Evolutionary conservation across 2,797 vertebrate species (phyloP).

Genomic region (Hippopotamyrus pictus): DNA sequence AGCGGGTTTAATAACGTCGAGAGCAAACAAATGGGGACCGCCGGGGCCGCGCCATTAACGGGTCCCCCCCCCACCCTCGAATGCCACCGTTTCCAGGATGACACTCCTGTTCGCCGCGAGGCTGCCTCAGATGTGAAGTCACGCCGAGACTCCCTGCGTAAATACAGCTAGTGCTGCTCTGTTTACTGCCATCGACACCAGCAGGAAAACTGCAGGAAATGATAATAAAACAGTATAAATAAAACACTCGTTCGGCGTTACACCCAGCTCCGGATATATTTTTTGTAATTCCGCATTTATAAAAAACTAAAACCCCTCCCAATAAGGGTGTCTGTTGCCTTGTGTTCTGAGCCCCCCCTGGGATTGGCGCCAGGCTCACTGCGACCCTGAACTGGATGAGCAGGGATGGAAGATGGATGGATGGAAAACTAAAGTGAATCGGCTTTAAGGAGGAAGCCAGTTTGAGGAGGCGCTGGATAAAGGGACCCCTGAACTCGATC

Average conservation of each 20-base stretch:
- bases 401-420: not conserved
- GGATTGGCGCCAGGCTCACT: not conserved
- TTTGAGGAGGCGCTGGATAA: not conserved
- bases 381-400: not conserved
- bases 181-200: constrained; percentile 37
- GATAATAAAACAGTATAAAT: not conserved
- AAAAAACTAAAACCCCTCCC: not conserved
- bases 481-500: not conserved
- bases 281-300: constrained; percentile 17
- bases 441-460: not conserved
- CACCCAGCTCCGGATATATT: constrained; percentile 29
- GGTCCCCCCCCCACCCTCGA: constrained; percentile 31
- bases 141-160: constrained; percentile 46
- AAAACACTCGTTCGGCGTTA: constrained; percentile 28
- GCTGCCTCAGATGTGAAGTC: constrained; percentile 56
- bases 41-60: constrained; percentile 48
- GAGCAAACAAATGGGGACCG: constrained; percentile 59
- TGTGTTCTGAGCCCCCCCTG: not conserved
- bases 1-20: constrained; percentile 57
- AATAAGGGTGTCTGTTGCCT: not conserved
- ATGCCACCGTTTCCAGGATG: constrained; percentile 46
- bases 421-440: not conserved
- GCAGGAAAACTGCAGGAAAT: not conserved
- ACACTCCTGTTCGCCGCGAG: constrained; percentile 45
- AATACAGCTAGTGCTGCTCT: constrained; percentile 33